Evolutionary conservation across 2,888 invertebrate species (phyloP).

Genomic region (Nomada hirtipes): DNA sequence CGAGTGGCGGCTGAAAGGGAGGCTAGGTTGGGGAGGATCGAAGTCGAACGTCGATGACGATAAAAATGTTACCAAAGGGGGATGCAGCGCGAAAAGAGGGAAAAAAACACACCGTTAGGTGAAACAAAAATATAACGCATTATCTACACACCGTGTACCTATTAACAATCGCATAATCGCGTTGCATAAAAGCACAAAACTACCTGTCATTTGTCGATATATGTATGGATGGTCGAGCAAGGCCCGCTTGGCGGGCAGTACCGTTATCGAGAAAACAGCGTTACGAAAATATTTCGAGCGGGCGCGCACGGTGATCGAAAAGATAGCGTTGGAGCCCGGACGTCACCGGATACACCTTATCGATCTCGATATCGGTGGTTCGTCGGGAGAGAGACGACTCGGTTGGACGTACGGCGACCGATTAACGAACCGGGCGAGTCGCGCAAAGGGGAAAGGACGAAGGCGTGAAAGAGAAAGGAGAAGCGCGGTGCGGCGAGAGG

Average conservation of each 20-base stretch:
- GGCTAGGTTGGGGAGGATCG: constrained; percentile 21
- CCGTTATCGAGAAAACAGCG: constrained; percentile 56
- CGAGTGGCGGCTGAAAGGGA: neutral
- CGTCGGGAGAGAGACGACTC: constrained; percentile 34
- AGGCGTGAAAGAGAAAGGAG: constrained; percentile 59
- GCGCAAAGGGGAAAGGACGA: constrained; percentile 59
- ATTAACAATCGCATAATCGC: too few relatives aligned
- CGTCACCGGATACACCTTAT: constrained; percentile 64
- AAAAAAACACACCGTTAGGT: neutral
- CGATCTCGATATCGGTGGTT: constrained; percentile 64
- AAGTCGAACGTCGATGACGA: constrained; percentile 39
- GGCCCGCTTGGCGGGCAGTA: constrained; percentile 12
- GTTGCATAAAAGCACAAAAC: too few relatives aligned
- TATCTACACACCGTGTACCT: too few relatives aligned
- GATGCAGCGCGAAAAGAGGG: neutral
- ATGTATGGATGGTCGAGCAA: neutral
- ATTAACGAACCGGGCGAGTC: constrained; percentile 67
- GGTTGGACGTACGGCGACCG: constrained; percentile 64
- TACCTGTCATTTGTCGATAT: too few relatives aligned
- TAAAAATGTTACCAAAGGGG: neutral
- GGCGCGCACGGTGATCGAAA: constrained; percentile 46
- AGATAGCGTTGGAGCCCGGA: constrained; percentile 51
- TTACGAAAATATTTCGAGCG: constrained; percentile 61
- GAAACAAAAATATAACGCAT: neutral
- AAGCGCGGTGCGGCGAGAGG: constrained; percentile 24